phyloP scores from a whole-genome alignment of 2,888 invertebrate species.

The Acanthopleura granulata region DNA sequence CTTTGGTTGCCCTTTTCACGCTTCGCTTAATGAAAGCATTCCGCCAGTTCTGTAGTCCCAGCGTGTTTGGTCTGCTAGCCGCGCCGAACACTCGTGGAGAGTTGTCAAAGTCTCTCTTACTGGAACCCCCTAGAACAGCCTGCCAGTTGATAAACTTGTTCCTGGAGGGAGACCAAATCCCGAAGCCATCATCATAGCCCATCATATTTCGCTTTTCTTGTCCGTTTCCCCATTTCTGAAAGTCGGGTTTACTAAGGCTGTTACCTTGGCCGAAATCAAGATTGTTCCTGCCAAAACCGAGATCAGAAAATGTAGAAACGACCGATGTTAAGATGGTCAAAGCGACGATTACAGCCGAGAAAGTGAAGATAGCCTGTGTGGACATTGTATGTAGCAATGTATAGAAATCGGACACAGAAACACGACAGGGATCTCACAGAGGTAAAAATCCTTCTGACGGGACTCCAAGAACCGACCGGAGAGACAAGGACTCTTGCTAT shows the following conservation, averaged over 20 bases:
- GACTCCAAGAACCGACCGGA: too few relatives aligned
- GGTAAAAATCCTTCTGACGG: too few relatives aligned
- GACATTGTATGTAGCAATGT: too few relatives aligned
- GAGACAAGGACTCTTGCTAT: too few relatives aligned
- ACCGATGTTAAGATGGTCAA: too few relatives aligned
- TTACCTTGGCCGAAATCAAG: not conserved
- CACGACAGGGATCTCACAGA: too few relatives aligned
- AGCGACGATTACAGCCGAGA: too few relatives aligned
- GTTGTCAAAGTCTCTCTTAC: not conserved
- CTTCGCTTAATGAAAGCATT: not conserved
- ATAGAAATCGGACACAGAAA: too few relatives aligned
- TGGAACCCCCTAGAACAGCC: not conserved
- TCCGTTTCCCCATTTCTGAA: not conserved
- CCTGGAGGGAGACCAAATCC: not conserved
- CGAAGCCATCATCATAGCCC: not conserved
- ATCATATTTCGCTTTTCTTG: not conserved
- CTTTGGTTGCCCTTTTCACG: not conserved
- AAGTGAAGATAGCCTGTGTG: too few relatives aligned
- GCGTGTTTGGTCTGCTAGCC: not conserved
- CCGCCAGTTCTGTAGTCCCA: not conserved
- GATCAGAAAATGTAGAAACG: too few relatives aligned
- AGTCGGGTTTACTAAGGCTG: not conserved
- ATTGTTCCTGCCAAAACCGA: too few relatives aligned
- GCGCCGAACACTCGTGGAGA: not conserved
- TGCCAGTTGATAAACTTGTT: slow-evolving; percentile 7